Evolutionary conservation across 2,797 vertebrate genomes (phyloP).

Genomic region (Sebastes goodei): DNA sequence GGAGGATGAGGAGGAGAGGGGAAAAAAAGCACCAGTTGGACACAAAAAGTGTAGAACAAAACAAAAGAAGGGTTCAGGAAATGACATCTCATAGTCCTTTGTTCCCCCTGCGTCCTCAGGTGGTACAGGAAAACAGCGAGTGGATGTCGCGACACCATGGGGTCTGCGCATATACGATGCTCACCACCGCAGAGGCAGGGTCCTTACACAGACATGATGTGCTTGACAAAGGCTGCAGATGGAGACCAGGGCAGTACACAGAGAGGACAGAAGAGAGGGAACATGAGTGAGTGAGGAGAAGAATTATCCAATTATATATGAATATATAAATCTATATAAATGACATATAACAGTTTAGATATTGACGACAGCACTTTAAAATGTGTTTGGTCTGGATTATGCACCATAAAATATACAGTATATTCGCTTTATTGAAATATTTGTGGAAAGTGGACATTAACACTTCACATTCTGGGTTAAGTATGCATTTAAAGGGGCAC

Average conservation of each 20-base stretch:
- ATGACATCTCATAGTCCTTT: conserved; percentile 86
- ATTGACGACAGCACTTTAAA: not conserved
- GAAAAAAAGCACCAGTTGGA: conserved; percentile 71
- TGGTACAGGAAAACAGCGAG: conserved; percentile 80
- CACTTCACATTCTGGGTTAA: not conserved
- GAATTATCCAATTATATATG: not conserved
- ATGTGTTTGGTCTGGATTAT: not conserved
- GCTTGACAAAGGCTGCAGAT: conserved; percentile 94
- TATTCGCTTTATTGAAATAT: not conserved
- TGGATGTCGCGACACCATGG: conserved; percentile 86
- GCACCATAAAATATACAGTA: not conserved
- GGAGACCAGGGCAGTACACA: conserved; percentile 34
- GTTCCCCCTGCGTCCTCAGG: conserved; percentile 78
- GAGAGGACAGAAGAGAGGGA: conserved; percentile 17
- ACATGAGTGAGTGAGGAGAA: conserved; percentile 11
- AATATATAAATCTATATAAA: not conserved
- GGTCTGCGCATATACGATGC: conserved; percentile 81
- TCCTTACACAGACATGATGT: conserved; percentile 96
- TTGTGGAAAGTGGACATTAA: not conserved
- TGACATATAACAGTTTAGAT: not conserved
- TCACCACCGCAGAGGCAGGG: conserved; percentile 68
- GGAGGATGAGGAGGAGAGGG: not conserved
- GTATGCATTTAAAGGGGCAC: not conserved
- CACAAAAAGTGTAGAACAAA: conserved; percentile 65
- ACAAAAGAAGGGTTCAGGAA: conserved; percentile 78